Conservation (phyloP, 2,888 invertebrate species). For the Loripinus fragilis region DNA sequence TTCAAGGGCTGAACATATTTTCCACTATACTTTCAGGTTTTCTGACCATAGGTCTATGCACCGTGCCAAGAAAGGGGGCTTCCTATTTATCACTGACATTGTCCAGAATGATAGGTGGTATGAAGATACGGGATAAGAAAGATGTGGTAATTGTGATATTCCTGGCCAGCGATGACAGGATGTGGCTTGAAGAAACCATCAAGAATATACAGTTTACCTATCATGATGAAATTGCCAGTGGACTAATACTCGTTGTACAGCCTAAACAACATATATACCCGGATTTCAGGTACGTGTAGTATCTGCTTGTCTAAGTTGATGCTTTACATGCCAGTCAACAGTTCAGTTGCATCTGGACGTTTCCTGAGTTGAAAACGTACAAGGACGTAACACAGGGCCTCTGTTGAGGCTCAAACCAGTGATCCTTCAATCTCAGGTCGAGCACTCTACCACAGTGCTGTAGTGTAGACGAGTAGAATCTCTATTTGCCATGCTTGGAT, state of each 20-base stretch:
- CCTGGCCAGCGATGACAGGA: slow-evolving; percentile 26
- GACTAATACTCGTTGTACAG: slow-evolving; percentile 43
- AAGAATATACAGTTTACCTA: slow-evolving; percentile 27
- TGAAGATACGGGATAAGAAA: slow-evolving; percentile 24
- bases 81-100: slow-evolving; percentile 37
- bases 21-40: too few relatives aligned
- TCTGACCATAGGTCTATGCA: slow-evolving; percentile 52
- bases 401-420: too few relatives aligned
- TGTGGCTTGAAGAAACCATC: slow-evolving; percentile 38
- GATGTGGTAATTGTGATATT: slow-evolving; percentile 39
- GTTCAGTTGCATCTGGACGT: too few relatives aligned
- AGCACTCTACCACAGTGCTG: too few relatives aligned
- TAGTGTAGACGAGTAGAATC: too few relatives aligned
- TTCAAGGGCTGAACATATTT: too few relatives aligned
- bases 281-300: slow-evolving; percentile 45
- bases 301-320: too few relatives aligned
- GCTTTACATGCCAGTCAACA: too few relatives aligned
- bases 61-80: slow-evolving; percentile 39
- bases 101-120: slow-evolving; percentile 27
- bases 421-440: too few relatives aligned
- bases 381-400: too few relatives aligned
- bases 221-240: slow-evolving; percentile 12
- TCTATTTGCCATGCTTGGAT: too few relatives aligned
- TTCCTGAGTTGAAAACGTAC: too few relatives aligned
- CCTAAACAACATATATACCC: slow-evolving; percentile 40